A percentile compares a stretch with the other conserved stretches of the same genome.
Conservation (phyloP, 1,140 invertebrate species). For the Tyrophagus putrescentiae region DNA sequence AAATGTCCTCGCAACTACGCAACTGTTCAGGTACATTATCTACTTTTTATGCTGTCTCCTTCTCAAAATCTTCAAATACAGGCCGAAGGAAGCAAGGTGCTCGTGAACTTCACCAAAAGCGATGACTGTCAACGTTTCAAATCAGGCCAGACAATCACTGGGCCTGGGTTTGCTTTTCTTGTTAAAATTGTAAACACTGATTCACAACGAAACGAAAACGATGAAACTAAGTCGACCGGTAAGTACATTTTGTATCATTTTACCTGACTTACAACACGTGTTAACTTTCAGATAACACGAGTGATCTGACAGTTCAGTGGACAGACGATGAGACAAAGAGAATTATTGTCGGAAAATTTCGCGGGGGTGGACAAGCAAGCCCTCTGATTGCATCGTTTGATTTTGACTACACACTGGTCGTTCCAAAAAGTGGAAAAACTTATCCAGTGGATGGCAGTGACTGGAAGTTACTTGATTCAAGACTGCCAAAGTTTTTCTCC, state of each 20-base stretch:
- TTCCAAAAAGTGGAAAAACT: conserved; percentile 20
- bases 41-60: no score
- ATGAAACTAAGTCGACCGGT: neutral
- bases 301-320: neutral
- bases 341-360: conserved; percentile 18
- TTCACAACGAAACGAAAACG: neutral
- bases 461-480: conserved; percentile 23
- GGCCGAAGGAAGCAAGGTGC: neutral
- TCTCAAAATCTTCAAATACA: no score
- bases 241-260: no score
- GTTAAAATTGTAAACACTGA: neutral
- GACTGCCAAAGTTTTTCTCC: conserved; percentile 11
- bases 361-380: conserved; percentile 12
- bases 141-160: neutral
- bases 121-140: neutral
- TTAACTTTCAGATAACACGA: neutral
- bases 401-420: conserved; percentile 25
- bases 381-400: conserved; percentile 24
- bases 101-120: conserved; percentile 7
- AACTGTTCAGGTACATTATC: conserved; percentile 6
- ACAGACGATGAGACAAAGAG: neutral
- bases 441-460: conserved; percentile 23
- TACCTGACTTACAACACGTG: no score
- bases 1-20: conserved; percentile 13
- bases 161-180: conserved; percentile 13